Evolutionary conservation across 2,113 vertebrate species (phyloP).

Genomic region (Microtus ochrogaster): DNA sequence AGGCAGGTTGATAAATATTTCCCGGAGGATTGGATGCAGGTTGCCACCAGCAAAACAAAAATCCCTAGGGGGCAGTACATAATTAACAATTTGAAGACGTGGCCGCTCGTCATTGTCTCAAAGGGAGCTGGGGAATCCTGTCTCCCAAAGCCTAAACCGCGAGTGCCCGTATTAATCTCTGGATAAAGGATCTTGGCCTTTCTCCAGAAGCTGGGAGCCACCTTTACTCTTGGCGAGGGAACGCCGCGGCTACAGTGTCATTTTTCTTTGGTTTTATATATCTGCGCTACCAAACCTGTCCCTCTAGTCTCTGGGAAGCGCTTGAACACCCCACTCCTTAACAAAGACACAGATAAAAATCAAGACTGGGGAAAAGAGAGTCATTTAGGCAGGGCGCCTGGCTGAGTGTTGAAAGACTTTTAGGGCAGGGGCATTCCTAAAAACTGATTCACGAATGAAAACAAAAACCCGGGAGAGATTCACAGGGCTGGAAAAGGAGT

Average conservation of each 20-base stretch:
- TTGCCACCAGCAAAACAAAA: slow-evolving; percentile 73
- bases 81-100: slow-evolving; percentile 80
- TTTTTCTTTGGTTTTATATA: slow-evolving; percentile 63
- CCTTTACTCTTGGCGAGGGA: neutral
- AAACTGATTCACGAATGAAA: neutral
- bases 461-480: neutral
- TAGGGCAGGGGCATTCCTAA: neutral
- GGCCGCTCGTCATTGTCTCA: slow-evolving; percentile 62
- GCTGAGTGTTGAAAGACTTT: slow-evolving; percentile 1
- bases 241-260: slow-evolving; percentile 15
- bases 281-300: slow-evolving; percentile 62
- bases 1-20: slow-evolving; percentile 63
- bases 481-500: neutral
- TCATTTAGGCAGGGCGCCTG: neutral
- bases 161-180: slow-evolving; percentile 66
- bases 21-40: slow-evolving; percentile 70
- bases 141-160: slow-evolving; percentile 57
- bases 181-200: neutral
- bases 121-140: slow-evolving; percentile 65
- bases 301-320: slow-evolving; percentile 36
- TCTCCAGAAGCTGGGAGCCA: neutral
- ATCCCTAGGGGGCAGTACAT: slow-evolving; percentile 87
- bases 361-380: neutral
- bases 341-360: slow-evolving; percentile 63
- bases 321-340: neutral